Conservation (phyloP, 2,888 invertebrate species). For the Dicyrtomina minuta region DNA sequence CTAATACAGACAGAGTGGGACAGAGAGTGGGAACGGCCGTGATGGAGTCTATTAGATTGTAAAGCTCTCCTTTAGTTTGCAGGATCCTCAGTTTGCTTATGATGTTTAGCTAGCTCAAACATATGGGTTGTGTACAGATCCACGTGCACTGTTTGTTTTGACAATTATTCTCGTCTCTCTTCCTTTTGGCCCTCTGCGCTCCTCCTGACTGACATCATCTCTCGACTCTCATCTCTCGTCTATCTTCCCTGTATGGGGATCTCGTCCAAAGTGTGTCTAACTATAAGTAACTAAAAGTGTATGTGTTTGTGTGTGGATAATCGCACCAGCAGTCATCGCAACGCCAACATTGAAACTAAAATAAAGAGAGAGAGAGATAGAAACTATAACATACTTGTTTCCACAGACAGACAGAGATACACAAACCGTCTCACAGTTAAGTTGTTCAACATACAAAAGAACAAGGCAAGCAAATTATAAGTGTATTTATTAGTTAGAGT, state of each 20-base stretch:
- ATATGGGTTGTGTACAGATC: constrained; percentile 53
- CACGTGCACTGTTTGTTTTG: constrained; percentile 54
- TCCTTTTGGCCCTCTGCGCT: neutral
- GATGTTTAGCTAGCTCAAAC: constrained; percentile 54
- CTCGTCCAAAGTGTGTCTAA: constrained; percentile 28
- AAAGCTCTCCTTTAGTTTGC: constrained; percentile 21
- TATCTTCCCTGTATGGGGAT: constrained; percentile 23
- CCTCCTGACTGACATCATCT: neutral
- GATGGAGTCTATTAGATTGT: constrained; percentile 36
- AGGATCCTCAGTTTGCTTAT: constrained; percentile 51
- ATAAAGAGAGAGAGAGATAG: constrained; percentile 17
- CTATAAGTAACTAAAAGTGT: constrained; percentile 31
- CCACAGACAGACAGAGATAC: too few relatives aligned
- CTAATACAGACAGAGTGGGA: constrained; percentile 29
- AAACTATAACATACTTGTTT: neutral
- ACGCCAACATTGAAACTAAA: constrained; percentile 26
- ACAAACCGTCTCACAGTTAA: too few relatives aligned
- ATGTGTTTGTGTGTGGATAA: constrained; percentile 27
- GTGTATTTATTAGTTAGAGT: constrained; percentile 22
- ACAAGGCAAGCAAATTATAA: constrained; percentile 5
- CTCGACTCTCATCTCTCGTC: constrained; percentile 2
- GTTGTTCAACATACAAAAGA: constrained; percentile 6
- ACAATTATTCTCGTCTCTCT: constrained; percentile 51
- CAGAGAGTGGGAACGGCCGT: constrained; percentile 1
- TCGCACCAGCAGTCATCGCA: constrained; percentile 27